Evolutionary conservation across 2,113 vertebrate species (phyloP).

Genomic region (Felis chaus): DNA sequence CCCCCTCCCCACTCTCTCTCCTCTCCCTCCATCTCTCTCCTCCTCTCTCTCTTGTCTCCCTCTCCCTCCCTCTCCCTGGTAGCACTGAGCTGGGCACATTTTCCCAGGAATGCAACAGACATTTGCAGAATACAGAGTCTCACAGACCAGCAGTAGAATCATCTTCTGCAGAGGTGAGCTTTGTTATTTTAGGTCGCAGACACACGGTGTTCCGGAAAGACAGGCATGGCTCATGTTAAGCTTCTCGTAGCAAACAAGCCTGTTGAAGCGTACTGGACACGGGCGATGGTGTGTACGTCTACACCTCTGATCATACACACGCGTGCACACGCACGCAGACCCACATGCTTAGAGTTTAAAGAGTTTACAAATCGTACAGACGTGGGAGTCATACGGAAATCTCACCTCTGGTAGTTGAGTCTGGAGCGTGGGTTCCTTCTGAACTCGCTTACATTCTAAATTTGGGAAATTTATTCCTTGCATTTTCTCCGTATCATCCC

Average conservation of each 20-base stretch:
- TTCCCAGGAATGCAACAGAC: not conserved
- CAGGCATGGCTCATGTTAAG: accelerated
- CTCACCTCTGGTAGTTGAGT: too few species aligned
- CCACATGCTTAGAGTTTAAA: not conserved
- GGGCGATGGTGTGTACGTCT: too few species aligned
- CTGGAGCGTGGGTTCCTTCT: not conserved
- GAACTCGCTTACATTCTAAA: not conserved
- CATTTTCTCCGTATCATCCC: accelerated
- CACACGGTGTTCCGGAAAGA: not conserved
- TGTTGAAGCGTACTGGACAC: too few species aligned
- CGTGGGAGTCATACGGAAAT: accelerated
- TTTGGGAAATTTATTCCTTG: accelerated
- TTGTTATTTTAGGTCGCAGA: too few species aligned
- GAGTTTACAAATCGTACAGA: not conserved
- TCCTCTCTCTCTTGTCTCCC: accelerated
- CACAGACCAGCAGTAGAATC: accelerated
- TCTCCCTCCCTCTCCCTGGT: too few species aligned
- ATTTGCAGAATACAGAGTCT: not conserved
- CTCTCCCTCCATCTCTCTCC: accelerated
- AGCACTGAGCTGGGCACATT: not conserved
- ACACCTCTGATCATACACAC: not conserved
- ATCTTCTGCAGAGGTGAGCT: accelerated
- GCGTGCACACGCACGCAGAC: not conserved
- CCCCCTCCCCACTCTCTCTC: accelerated
- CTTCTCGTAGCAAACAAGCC: not conserved